Evolutionary conservation across 2,797 vertebrate genomes (phyloP), one percentile per base, ranked within the genome.

Genomic region (Schizopygopsis malacanthus): DNA sequence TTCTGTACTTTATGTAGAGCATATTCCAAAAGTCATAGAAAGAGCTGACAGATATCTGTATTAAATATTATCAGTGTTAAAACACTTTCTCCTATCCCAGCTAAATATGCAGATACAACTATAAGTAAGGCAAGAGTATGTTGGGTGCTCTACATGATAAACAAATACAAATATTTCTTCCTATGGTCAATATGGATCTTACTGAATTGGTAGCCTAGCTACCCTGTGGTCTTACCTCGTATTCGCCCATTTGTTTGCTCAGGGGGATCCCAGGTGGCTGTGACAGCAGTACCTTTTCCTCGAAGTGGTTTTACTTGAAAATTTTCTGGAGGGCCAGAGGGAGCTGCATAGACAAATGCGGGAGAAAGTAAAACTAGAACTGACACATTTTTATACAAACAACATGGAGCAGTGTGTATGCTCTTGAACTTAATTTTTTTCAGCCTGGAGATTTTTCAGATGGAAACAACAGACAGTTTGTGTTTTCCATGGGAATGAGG

Each of bases 321-420:
- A 94, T 98, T 98, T 91, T 98, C 98, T 43, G 98, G 98, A 86
- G 98, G 97, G 4, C 95, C 96, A 72, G 97, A 93, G 78, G 98
- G 98, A 91, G 96, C 98, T 99, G 87, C 85, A 86, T 25, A 85
- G 15, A 89, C 39, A 89, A 76, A 89, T 72, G 78, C 41, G 20
- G 61, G 61, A 56, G 76, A 79, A 69, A 87, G 15, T 87, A 33
- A 91, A 89, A 87, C 86, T 89, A 91, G 8, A 39, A 56, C 16
- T 47, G 67, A 61, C 52, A 12, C 75, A 75, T 41, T n/a, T 12
- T 47, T 45, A 50, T 47, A 71, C 50, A 77, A 79, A 69, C 22
- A 79, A 73, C 39, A 82, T 73, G 28, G 8, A 82, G 9, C 12
- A 20, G 50, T 84, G 45, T 41, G 71, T 41, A 63, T 45, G 63